Conservation (phyloP, 2,888 invertebrate species). For the Drosophila vallismaia region DNA sequence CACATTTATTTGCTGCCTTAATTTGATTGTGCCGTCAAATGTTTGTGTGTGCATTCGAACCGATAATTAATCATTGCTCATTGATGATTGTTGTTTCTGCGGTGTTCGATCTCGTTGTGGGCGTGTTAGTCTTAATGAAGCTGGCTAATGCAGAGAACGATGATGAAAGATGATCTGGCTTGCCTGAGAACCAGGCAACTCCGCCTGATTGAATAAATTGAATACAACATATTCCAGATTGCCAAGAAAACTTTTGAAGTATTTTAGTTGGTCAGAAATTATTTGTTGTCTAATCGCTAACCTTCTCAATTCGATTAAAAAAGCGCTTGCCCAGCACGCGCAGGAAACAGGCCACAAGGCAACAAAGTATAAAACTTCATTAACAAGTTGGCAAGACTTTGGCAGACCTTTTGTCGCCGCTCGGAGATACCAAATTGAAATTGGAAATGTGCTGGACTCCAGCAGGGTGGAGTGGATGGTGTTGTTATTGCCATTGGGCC, state of each 20-base stretch:
- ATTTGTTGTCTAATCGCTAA: conserved; percentile 8
- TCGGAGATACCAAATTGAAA: conserved; percentile 47
- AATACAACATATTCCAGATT: neutral
- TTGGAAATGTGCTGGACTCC: conserved; percentile 40
- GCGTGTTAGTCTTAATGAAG: conserved; percentile 69
- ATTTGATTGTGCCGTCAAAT: conserved; percentile 71
- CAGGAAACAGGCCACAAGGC: conserved; percentile 1
- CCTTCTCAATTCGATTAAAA: conserved; percentile 13
- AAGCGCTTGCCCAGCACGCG: conserved; percentile 25
- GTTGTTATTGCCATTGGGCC: conserved; percentile 22
- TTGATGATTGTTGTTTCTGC: conserved; percentile 51
- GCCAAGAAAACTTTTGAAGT: neutral
- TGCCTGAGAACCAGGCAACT: conserved; percentile 16
- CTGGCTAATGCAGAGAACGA: conserved; percentile 35
- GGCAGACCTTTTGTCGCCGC: conserved; percentile 72
- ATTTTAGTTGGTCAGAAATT: conserved; percentile 7
- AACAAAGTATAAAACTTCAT: conserved; percentile 39
- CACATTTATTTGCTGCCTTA: conserved; percentile 74
- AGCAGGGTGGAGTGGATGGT: conserved; percentile 46
- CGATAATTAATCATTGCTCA: conserved; percentile 69
- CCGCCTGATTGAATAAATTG: conserved; percentile 25
- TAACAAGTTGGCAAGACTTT: conserved; percentile 45
- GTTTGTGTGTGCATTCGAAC: conserved; percentile 46
- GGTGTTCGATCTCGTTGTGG: conserved; percentile 41
- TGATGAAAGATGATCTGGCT: conserved; percentile 18